Evolutionary conservation across 2,888 invertebrate genomes (phyloP).

Genomic region (Amblyjoppa fuscipennis): DNA sequence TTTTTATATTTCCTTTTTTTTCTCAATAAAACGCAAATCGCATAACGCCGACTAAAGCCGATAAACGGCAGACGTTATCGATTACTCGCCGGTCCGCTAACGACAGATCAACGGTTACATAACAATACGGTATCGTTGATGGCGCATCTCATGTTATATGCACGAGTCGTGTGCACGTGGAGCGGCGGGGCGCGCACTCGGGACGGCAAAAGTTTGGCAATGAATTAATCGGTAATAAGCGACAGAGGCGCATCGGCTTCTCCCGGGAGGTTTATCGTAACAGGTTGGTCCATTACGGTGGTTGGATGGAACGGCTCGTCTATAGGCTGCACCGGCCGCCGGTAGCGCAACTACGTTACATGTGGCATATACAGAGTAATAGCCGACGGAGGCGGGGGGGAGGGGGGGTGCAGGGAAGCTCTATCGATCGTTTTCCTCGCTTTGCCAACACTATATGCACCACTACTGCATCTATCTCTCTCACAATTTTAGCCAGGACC

Average conservation of each 20-base stretch:
- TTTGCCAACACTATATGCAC: slow-evolving; percentile 47
- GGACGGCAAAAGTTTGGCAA: slow-evolving; percentile 20
- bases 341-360: slow-evolving; percentile 44
- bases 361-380: slow-evolving; percentile 35
- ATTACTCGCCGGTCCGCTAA: background rate
- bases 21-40: background rate
- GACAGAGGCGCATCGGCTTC: slow-evolving; percentile 18
- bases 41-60: background rate
- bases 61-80: background rate
- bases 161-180: background rate
- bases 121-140: background rate
- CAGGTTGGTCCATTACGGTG: slow-evolving; percentile 60
- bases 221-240: slow-evolving; percentile 63
- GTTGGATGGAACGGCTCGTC: slow-evolving; percentile 9
- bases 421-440: slow-evolving; percentile 67
- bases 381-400: background rate
- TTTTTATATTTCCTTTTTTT: background rate
- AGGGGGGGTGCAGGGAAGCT: slow-evolving; percentile 52
- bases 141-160: background rate
- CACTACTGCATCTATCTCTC: slow-evolving; percentile 18
- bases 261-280: slow-evolving; percentile 38
- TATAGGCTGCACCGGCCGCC: slow-evolving; percentile 1
- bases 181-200: background rate
- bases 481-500: slow-evolving; percentile 28
- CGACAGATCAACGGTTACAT: background rate